These are phyloP conservation scores for Cryptoblepharus egeriae DNA, from an alignment of 2,797 vertebrate genomes.

Conservation along the genomic window DNA sequence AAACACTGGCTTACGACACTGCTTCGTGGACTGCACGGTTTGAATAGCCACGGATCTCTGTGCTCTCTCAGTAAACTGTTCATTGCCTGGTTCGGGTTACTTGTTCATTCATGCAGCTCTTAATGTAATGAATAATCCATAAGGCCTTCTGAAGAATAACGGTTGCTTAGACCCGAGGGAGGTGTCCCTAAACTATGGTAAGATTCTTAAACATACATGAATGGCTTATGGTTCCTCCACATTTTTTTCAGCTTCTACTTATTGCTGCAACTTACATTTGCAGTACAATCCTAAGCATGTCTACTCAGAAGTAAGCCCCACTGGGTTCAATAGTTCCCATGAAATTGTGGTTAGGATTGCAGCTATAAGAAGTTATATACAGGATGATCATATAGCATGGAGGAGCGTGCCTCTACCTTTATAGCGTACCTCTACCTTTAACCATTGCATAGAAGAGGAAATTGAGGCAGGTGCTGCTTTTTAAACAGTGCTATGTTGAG, in stretches of 20 bases:
- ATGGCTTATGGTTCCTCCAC: conserved; percentile 28
- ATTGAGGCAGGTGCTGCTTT: too few relatives aligned
- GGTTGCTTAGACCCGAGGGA: conserved; percentile 47
- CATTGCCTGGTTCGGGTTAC: conserved; percentile 5
- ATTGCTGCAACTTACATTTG: conserved; percentile 12
- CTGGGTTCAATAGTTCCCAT: too few relatives aligned
- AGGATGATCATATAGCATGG: too few relatives aligned
- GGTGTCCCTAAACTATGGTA: conserved; percentile 40
- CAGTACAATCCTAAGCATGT: too few relatives aligned
- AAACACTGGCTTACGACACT: conserved; percentile 18
- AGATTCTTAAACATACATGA: not conserved
- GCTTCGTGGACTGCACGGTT: not conserved
- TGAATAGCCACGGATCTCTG: conserved; percentile 28
- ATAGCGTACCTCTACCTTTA: too few relatives aligned
- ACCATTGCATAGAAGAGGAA: too few relatives aligned
- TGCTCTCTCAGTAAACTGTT: conserved; percentile 14
- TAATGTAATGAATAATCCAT: conserved; percentile 68
- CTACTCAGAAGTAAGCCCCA: too few relatives aligned
- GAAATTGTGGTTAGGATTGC: too few relatives aligned
- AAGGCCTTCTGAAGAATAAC: conserved; percentile 32
- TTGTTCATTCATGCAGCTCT: conserved; percentile 50
- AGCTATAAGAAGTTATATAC: too few relatives aligned
- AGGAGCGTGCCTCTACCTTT: too few relatives aligned
- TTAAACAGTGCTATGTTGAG: too few relatives aligned
- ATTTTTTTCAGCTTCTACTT: conserved; percentile 44